Conservation (phyloP, 1,140 invertebrate genomes). For the Berghia stephanieae region DNA sequence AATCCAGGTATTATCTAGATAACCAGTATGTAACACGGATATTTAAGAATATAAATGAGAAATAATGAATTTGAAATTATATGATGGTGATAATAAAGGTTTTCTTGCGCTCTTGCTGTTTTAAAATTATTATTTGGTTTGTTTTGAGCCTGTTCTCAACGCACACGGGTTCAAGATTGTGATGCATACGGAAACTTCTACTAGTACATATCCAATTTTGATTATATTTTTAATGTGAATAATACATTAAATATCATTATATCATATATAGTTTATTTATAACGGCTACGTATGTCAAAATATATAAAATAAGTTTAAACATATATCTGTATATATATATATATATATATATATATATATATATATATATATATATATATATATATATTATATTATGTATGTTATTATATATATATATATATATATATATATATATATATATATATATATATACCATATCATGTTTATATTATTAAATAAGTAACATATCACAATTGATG, state of each 20-base stretch:
- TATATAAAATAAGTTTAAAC: not conserved
- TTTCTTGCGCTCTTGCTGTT: too few relatives aligned
- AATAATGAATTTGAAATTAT: too few relatives aligned
- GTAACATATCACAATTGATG: not conserved
- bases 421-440: slow-evolving; percentile 2
- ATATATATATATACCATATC: not conserved
- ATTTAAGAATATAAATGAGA: too few relatives aligned
- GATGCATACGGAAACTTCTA: too few relatives aligned
- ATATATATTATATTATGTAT: slow-evolving; percentile 8
- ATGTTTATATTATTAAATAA: not conserved
- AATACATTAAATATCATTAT: not conserved
- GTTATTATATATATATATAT: not conserved
- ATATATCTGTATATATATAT: not conserved
- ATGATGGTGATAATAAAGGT: too few relatives aligned
- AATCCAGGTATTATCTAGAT: too few relatives aligned
- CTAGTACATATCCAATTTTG: not conserved
- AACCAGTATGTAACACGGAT: too few relatives aligned
- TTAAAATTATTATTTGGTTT: too few relatives aligned
- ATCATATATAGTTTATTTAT: not conserved
- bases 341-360: slow-evolving; percentile 4
- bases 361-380: not conserved
- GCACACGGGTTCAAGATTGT: too few relatives aligned
- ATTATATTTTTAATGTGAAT: not conserved
- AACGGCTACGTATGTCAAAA: not conserved
- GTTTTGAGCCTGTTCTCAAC: too few relatives aligned